A percentile compares a stretch with the other conserved stretches of the same genome.
Conservation (phyloP, 2,797 vertebrate genomes). For the Setipinna tenuifilis region DNA sequence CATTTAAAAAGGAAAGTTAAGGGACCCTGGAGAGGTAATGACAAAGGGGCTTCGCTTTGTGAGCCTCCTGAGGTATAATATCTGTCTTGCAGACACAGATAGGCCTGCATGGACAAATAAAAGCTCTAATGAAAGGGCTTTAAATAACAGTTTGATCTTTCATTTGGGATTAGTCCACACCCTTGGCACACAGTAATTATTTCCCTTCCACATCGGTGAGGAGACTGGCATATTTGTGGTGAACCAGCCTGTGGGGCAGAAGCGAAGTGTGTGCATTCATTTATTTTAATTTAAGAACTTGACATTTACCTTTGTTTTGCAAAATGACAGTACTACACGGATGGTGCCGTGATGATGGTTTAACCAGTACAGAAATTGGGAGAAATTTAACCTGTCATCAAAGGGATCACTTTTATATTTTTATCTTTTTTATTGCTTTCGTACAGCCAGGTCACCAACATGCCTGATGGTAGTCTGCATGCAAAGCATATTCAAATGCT, state of each 20-base stretch:
- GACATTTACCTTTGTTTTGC: no score
- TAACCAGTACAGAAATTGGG: neutral
- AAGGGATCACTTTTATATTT: neutral
- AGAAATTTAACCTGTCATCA: neutral
- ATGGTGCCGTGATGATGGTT: no score
- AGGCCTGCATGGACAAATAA: no score
- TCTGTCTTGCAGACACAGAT: neutral
- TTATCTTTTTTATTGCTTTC: neutral
- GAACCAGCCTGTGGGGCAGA: neutral
- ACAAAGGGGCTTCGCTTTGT: neutral
- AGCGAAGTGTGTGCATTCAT: neutral
- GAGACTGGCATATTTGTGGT: neutral
- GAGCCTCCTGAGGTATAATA: neutral
- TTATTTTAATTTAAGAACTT: no score
- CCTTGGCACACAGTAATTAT: no score
- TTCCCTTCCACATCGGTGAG: neutral
- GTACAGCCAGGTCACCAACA: neutral
- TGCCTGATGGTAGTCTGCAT: no score
- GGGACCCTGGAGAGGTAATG: neutral
- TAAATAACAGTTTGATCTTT: neutral
- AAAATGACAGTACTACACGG: no score
- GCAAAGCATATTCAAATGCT: no score
- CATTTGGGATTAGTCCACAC: neutral
- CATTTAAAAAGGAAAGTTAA: neutral
- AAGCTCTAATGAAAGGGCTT: no score